Percentiles rank a stretch among this genome's conserved stretches.
Conservation (phyloP, 2,113 vertebrate genomes). For the Bambusicola thoracicus region DNA sequence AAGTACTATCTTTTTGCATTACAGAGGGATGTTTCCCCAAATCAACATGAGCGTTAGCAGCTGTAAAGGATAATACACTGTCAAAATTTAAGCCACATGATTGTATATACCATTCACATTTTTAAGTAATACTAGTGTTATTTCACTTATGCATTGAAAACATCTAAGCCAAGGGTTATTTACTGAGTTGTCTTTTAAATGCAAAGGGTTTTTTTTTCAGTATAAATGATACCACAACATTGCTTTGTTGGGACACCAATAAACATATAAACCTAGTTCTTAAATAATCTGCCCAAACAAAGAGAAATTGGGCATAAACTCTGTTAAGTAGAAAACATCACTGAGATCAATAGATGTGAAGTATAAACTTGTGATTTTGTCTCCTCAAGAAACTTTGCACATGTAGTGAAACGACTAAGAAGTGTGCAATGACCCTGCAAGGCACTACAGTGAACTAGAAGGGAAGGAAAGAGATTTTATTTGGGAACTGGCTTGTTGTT, state of each 20-base stretch:
- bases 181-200: neutral
- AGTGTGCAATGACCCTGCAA: neutral
- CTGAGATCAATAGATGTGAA: neutral
- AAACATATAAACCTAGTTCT: neutral
- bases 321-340: neutral
- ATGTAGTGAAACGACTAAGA: neutral
- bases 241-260: accelerated
- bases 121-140: neutral
- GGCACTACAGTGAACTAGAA: neutral
- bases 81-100: neutral
- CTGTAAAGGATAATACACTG: neutral
- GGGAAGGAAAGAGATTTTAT: neutral
- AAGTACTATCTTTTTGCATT: neutral
- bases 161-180: neutral
- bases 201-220: neutral
- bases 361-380: neutral
- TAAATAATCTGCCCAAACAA: neutral
- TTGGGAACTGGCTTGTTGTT: neutral
- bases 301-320: neutral
- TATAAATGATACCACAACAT: neutral
- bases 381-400: neutral
- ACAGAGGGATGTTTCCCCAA: neutral
- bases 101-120: neutral
- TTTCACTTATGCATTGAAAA: neutral
- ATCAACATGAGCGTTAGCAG: neutral